These are phyloP conservation scores for Maniola jurtina DNA, from an alignment of 1,140 invertebrate species.

Conservation along the genomic window DNA sequence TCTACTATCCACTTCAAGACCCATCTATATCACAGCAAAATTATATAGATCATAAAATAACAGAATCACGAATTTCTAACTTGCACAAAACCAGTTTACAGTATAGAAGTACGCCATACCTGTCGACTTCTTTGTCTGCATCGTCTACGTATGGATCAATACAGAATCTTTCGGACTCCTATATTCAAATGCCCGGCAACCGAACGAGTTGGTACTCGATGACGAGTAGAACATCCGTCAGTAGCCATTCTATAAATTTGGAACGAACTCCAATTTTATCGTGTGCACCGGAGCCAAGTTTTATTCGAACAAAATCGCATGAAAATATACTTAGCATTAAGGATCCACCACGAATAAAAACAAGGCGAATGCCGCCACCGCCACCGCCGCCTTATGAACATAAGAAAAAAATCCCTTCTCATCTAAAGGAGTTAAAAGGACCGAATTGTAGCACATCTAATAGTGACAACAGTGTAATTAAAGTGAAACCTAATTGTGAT, in stretches of 20 bases:
- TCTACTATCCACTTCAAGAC: slow-evolving; percentile 93
- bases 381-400: slow-evolving; percentile 85
- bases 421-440: slow-evolving; percentile 54
- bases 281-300: slow-evolving; percentile 78
- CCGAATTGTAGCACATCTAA: slow-evolving; percentile 42
- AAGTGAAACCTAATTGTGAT: slow-evolving; percentile 73
- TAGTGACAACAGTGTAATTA: slow-evolving; percentile 48
- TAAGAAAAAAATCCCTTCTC: slow-evolving; percentile 66
- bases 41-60: slow-evolving; percentile 91
- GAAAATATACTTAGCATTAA: slow-evolving; percentile 87
- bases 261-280: slow-evolving; percentile 80
- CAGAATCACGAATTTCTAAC: slow-evolving; percentile 73
- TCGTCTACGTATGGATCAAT: slow-evolving; percentile 86
- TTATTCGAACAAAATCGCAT: slow-evolving; percentile 85
- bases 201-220: slow-evolving; percentile 80
- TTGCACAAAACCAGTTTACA: slow-evolving; percentile 84
- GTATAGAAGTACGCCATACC: slow-evolving; percentile 88
- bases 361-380: slow-evolving; percentile 84
- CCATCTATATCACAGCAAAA: slow-evolving; percentile 93
- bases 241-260: slow-evolving; percentile 78
- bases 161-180: slow-evolving; percentile 86
- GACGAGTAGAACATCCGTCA: slow-evolving; percentile 76
- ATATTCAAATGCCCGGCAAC: slow-evolving; percentile 81
- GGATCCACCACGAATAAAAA: slow-evolving; percentile 80
- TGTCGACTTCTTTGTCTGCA: slow-evolving; percentile 82